Evolutionary conservation across 2,113 vertebrate species (phyloP), one percentile per base, ranked within the genome.

Genomic region (Neoarius graeffei): DNA sequence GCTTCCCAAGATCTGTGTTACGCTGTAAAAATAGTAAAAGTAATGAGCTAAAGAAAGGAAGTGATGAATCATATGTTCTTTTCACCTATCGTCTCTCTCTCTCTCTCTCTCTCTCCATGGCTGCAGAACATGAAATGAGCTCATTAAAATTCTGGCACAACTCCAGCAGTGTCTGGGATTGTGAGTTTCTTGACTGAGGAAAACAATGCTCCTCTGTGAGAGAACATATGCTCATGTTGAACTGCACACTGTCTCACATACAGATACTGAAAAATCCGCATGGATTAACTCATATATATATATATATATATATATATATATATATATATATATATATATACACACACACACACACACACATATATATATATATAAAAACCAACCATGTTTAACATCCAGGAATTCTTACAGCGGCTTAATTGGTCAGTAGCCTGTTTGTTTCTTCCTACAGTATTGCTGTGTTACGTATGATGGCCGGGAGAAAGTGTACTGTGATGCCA

Each of bases 101-200:
- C 54, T 60, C 67, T 42, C 35, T 30, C 30, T 30, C 30, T 42
- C 35, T 62, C 56, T 83, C 60, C 80, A 52, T 60, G 67, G 86
- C 56, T 73, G 56, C 15, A 14, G 80, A 87, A 87, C 66, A 83
- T 74, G 66, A 79, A 87, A 87, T 67, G 81, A 83, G 86, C 86
- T 83, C 67, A 83, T 87, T 87, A 87, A 83, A 87, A 87, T 87
- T 87, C 86, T 81, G 79, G 86, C 79, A 67, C 79, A 71, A 73
- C 54, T 71, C 86, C 56, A 60, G 56, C 27, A 57, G 86, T 71
- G 54, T 52, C 17, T 64, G 14, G 30, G 54, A 71, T 87, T 59
- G 69, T 87, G 56, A 82, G 80, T 74, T 83, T 82, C 52, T 25
- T 20, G 69, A 73, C 64, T 54, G 66, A 62, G n/a, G 59, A 30